These are phyloP conservation scores for Vombatus ursinus DNA, from an alignment of 2,113 vertebrate species.

Conservation along the genomic window DNA sequence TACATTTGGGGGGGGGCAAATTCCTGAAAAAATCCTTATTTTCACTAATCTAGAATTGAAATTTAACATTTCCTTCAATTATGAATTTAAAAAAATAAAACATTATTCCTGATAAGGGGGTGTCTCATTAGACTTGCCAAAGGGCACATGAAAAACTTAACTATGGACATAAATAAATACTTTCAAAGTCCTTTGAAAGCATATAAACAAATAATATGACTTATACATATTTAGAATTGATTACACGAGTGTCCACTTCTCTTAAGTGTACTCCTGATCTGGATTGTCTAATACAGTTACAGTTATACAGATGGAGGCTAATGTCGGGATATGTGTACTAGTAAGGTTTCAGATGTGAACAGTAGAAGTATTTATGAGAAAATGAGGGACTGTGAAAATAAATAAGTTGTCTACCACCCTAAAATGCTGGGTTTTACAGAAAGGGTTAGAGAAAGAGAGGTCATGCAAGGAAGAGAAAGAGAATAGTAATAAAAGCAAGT, in stretches of 20 bases:
- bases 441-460: background rate
- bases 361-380: background rate
- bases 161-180: slow-evolving; percentile 15
- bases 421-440: background rate
- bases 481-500: slow-evolving; percentile 22
- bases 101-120: background rate
- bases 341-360: background rate
- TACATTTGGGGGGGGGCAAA: background rate
- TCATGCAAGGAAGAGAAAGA: background rate
- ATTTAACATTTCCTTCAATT: background rate
- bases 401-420: background rate
- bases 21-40: background rate
- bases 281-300: background rate
- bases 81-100: background rate
- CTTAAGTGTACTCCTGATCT: background rate
- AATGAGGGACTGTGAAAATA: slow-evolving; percentile 3
- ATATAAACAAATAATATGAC: slow-evolving; percentile 49
- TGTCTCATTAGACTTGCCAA: background rate
- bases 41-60: background rate
- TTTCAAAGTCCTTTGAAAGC: slow-evolving; percentile 64
- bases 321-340: background rate
- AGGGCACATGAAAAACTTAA: background rate
- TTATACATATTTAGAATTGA: slow-evolving; percentile 31
- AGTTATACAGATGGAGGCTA: background rate
- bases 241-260: background rate